phyloP scores from a whole-genome alignment of 2,113 vertebrate species.

The Oenanthe oenanthe region DNA sequence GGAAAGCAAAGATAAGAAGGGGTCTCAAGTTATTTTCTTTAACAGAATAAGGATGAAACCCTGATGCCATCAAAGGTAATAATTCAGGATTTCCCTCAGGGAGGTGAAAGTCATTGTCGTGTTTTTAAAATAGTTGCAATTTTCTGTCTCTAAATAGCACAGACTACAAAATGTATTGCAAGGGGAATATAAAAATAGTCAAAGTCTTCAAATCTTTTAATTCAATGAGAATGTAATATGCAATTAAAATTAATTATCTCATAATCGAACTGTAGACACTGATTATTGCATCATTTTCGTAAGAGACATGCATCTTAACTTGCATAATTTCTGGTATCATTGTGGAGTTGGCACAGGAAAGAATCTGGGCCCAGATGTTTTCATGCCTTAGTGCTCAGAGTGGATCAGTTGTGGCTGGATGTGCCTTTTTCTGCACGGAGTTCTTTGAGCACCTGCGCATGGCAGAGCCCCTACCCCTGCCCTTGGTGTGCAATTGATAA shows the following conservation, averaged over 20 bases:
- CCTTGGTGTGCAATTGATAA: background rate
- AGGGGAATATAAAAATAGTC: constrained; percentile 73
- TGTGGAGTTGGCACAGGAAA: constrained; percentile 13
- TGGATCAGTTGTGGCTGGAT: background rate
- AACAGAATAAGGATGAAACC: constrained; percentile 16
- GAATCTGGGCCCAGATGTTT: constrained; percentile 26
- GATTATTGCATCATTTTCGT: constrained; percentile 79
- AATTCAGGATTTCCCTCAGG: constrained; percentile 61
- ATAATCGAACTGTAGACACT: constrained; percentile 78
- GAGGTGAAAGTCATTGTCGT: constrained; percentile 65
- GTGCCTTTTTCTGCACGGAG: background rate
- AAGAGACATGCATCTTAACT: constrained; percentile 72
- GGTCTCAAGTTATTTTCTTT: background rate
- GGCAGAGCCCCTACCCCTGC: background rate
- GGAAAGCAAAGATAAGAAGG: background rate
- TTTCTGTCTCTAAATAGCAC: constrained; percentile 75
- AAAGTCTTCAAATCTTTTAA: constrained; percentile 77
- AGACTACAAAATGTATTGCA: constrained; percentile 71
- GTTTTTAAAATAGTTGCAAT: constrained; percentile 73
- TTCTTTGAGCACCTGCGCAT: background rate
- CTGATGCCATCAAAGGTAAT: constrained; percentile 32
- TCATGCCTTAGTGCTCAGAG: background rate
- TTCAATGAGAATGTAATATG: constrained; percentile 80
- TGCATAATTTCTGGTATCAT: constrained; percentile 59
- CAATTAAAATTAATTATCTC: constrained; percentile 82